Evolutionary conservation across 2,888 invertebrate species (phyloP).

Genomic region (Morpho helenor): DNA sequence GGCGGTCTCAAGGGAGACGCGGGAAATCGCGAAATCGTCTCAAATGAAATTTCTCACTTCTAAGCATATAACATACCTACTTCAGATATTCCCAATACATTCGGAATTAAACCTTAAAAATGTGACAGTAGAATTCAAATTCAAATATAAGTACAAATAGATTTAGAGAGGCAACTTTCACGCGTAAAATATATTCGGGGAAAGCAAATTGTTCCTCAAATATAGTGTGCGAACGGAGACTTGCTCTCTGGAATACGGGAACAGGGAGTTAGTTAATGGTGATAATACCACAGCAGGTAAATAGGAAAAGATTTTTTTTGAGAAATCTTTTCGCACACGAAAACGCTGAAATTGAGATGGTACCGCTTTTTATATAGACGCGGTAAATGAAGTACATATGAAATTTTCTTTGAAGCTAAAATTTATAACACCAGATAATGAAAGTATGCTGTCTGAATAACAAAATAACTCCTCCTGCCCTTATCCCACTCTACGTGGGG

Average conservation of each 20-base stretch:
- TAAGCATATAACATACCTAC: slow-evolving; percentile 50
- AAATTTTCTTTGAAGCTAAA: not conserved
- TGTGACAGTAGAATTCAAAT: slow-evolving; percentile 24
- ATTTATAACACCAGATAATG: no score
- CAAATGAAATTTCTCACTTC: slow-evolving; percentile 74
- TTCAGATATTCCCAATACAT: slow-evolving; percentile 5
- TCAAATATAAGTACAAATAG: slow-evolving; percentile 16
- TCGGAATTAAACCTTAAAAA: slow-evolving; percentile 27
- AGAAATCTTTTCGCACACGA: not conserved
- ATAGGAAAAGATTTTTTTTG: slow-evolving; percentile 11
- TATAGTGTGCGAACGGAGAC: slow-evolving; percentile 42
- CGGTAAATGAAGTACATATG: slow-evolving; percentile 3
- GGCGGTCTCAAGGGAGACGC: slow-evolving; percentile 48
- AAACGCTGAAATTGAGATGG: not conserved
- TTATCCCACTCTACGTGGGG: no score
- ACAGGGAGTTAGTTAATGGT: slow-evolving; percentile 21
- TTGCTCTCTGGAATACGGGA: slow-evolving; percentile 24
- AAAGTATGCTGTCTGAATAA: no score
- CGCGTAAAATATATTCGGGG: slow-evolving; percentile 60
- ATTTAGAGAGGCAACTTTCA: slow-evolving; percentile 44
- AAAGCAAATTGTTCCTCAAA: slow-evolving; percentile 63
- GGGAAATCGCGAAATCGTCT: slow-evolving; percentile 68
- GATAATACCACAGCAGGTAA: slow-evolving; percentile 16
- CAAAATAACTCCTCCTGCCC: no score
- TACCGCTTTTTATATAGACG: not conserved